These are phyloP conservation scores for Notodonta ziczac DNA, from an alignment of 2,888 invertebrate species.

Conservation along the genomic window DNA sequence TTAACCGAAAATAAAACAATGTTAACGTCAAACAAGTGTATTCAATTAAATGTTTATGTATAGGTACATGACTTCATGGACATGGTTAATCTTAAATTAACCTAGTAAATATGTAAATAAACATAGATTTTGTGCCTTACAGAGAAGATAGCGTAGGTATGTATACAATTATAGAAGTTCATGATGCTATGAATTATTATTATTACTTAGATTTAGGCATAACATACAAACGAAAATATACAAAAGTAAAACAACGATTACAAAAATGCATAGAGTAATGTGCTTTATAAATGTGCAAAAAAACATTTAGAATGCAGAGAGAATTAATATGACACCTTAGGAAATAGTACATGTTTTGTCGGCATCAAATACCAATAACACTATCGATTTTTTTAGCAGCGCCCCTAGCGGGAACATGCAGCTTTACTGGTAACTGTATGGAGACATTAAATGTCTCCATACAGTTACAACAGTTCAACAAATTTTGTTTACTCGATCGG, in stretches of 20 bases:
- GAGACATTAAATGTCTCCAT: too few relatives aligned
- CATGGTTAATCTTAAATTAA: constrained; percentile 27
- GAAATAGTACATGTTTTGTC: too few relatives aligned
- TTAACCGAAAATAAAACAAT: not conserved
- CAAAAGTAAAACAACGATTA: not conserved
- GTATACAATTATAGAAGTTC: not conserved
- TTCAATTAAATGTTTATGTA: constrained; percentile 32
- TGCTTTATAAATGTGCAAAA: not conserved
- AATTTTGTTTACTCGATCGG: too few relatives aligned
- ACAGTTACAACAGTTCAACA: too few relatives aligned
- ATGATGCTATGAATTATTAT: not conserved
- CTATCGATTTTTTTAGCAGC: too few relatives aligned
- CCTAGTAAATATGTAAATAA: constrained; percentile 14
- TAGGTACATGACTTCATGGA: constrained; percentile 32
- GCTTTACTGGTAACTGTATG: too few relatives aligned
- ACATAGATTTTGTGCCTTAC: constrained; percentile 32
- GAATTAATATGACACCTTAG: too few relatives aligned
- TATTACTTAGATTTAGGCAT: not conserved
- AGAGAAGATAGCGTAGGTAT: not conserved
- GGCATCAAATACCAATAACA: too few relatives aligned
- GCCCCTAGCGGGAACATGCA: too few relatives aligned
- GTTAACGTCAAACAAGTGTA: constrained; percentile 48
- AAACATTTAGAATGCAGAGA: too few relatives aligned
- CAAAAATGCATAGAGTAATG: not conserved
- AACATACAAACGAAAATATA: constrained; percentile 3